Evolutionary conservation across 2,113 vertebrate genomes (phyloP).

Genomic region (Platycercus adscitus): DNA sequence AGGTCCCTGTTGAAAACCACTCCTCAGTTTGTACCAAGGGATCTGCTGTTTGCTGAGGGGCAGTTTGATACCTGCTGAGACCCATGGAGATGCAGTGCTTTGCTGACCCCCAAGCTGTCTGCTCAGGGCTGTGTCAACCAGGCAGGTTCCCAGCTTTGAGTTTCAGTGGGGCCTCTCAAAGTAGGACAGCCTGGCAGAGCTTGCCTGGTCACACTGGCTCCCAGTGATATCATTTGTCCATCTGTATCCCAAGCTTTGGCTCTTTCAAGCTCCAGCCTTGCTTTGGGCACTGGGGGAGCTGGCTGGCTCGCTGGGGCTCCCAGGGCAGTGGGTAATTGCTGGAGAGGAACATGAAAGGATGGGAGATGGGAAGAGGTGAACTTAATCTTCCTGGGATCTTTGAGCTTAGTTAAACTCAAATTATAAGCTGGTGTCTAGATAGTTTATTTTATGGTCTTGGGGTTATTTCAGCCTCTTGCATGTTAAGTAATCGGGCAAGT

Average conservation of each 20-base stretch:
- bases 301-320: not conserved
- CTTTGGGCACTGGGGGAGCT: not conserved
- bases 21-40: not conserved
- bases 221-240: not conserved
- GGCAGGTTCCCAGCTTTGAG: not conserved
- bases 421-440: constrained; percentile 35
- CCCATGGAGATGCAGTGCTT: rapidly evolving
- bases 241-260: not conserved
- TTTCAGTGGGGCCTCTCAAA: not conserved
- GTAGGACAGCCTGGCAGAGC: not conserved
- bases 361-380: not conserved
- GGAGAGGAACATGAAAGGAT: not conserved
- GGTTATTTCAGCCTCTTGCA: constrained; percentile 40
- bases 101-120: not conserved
- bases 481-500: constrained; percentile 48
- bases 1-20: not conserved
- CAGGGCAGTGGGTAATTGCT: not conserved
- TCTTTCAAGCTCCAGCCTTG: not conserved
- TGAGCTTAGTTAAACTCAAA: constrained; percentile 32
- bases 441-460: constrained; percentile 45
- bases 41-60: not conserved
- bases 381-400: constrained; percentile 11
- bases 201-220: not conserved
- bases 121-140: rapidly evolving
- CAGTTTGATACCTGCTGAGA: not conserved